Evolutionary conservation across 1,140 invertebrate species (phyloP).

Genomic region (Diabrotica virgifera): DNA sequence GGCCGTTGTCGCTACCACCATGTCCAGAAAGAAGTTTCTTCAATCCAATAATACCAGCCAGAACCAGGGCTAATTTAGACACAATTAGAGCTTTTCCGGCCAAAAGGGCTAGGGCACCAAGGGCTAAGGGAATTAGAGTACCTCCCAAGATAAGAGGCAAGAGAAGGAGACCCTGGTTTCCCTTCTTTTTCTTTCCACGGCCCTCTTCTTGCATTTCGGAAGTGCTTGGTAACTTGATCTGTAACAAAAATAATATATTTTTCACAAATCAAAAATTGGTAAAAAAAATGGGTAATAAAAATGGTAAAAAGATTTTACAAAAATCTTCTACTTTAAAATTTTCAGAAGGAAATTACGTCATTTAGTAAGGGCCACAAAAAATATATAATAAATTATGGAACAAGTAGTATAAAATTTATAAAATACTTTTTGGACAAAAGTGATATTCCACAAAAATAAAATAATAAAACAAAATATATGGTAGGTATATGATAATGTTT

Average conservation of each 20-base stretch:
- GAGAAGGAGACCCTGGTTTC: conserved; percentile 66
- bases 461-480: too few species aligned
- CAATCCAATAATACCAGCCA: conserved; percentile 78
- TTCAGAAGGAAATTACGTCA: too few species aligned
- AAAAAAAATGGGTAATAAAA: not conserved
- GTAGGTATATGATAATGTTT: too few species aligned
- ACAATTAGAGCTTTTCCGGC: conserved; percentile 82
- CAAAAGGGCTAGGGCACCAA: conserved; percentile 73
- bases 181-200: conserved; percentile 67
- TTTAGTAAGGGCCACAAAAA: too few species aligned
- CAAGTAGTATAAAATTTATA: too few species aligned
- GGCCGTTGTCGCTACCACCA: conserved; percentile 56
- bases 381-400: too few species aligned
- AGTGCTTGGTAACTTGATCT: conserved; percentile 63
- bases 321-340: too few species aligned
- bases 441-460: too few species aligned
- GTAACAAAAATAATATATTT: conserved; percentile 6
- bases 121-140: conserved; percentile 73
- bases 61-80: conserved; percentile 74
- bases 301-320: not conserved
- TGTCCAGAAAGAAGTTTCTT: conserved; percentile 72
- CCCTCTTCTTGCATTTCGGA: conserved; percentile 58
- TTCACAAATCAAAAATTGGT: not conserved
- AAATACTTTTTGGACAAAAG: too few species aligned
- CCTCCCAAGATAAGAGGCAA: conserved; percentile 75